Evolutionary conservation across 2,888 invertebrate genomes (phyloP), one percentile per base, ranked within the genome.

Genomic region (Lycocerus yunnanus): DNA sequence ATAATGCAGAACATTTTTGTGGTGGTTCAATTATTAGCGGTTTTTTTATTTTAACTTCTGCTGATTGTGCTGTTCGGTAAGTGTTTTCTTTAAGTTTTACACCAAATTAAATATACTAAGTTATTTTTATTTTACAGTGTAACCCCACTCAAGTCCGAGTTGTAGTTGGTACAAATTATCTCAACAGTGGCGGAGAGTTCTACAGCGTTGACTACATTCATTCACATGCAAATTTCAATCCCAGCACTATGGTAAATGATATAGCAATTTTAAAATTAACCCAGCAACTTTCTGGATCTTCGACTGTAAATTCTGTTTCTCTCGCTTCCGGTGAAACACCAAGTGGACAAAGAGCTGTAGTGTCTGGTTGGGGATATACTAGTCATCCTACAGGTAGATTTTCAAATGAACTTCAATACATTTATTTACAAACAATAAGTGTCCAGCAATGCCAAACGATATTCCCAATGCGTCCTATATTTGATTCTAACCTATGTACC

Each of bases 401-500:
- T 0, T 90, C 92, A 0, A 87, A 88, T 70, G 86, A 88, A 9
- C 86, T 92, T 8, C 91, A 91, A 79, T 88, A 88, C 82, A 89
- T 91, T 71, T 84, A 88, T 77, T 80, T 89, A 72, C 86, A 84
- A 0, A 86, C 89, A 0, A 81, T 91, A 14, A 89, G 86, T 71
- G 88, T 89, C 16, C 87, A 88, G 18, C 82, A 85, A 10, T 91
- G 91, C 80, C 87, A 87, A 76, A 78, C 11, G 0, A 11, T 13
- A 9, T 61, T 60, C n/a, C 60, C 21, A 15, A 3, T 43, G 11
- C 15, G 13, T 18, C 87, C 87, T 0, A 88, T 91, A 0, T 88
- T 85, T 78, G 86, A 86, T 4, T 84, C 86, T 0, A 89, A 91
- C 82, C 89, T 92, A 79, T 92, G 92, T 80, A 90, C 91, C 0